A percentile compares a stretch with the other conserved stretches of the same genome.
Conservation (phyloP, 1,140 invertebrate species). For the Melanaphis sacchari region DNA sequence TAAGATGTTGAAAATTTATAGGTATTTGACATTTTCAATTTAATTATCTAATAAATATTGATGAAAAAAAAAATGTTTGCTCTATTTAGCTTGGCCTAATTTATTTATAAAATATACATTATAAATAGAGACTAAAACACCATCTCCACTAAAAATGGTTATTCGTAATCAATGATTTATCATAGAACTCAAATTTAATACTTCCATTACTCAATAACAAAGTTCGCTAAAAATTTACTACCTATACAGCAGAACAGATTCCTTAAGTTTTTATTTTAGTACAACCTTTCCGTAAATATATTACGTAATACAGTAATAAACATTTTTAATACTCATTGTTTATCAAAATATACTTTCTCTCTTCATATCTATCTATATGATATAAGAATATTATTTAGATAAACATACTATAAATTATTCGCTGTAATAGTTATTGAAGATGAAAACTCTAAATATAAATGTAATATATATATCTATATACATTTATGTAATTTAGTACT, state of each 20-base stretch:
- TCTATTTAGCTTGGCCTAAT: not conserved
- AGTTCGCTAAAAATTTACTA: not conserved
- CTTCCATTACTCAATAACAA: not conserved
- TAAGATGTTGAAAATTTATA: too few relatives aligned
- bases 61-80: too few relatives aligned
- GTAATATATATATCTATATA: not conserved
- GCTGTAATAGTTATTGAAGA: not conserved
- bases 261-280: not conserved
- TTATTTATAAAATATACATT: not conserved
- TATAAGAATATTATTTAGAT: not conserved
- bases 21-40: too few relatives aligned
- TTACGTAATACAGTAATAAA: not conserved
- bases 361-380: not conserved
- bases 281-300: not conserved
- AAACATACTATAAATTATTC: not conserved
- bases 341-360: not conserved
- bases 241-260: not conserved
- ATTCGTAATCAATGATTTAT: not conserved
- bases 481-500: not conserved
- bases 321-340: not conserved
- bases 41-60: too few relatives aligned
- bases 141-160: not conserved
- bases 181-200: not conserved
- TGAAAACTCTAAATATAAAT: not conserved
- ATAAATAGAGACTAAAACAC: not conserved